phyloP scores from a whole-genome alignment of 2,113 vertebrate genomes.

The Galeopterus variegatus region DNA sequence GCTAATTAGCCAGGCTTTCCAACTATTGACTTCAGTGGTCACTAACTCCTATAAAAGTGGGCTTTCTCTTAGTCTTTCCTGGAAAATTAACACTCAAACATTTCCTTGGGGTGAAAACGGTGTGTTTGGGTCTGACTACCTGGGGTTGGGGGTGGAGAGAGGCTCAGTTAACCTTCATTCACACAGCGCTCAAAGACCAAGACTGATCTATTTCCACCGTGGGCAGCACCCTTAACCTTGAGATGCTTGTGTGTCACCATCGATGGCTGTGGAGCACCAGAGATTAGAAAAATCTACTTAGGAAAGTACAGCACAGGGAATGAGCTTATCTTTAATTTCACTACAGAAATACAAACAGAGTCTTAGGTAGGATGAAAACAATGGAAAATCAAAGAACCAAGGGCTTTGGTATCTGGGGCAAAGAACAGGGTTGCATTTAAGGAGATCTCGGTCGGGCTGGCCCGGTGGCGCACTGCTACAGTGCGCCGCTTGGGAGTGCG shows the following conservation, averaged over 20 bases:
- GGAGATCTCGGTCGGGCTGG: too few species aligned
- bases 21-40: not conserved
- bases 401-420: not conserved
- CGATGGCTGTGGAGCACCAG: not conserved
- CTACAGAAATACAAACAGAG: not conserved
- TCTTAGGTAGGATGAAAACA: not conserved
- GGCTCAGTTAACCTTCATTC: not conserved
- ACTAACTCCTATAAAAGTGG: not conserved
- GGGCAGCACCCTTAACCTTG: rapidly evolving
- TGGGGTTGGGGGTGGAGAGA: not conserved
- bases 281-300: not conserved
- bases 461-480: too few species aligned
- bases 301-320: not conserved
- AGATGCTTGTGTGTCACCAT: not conserved
- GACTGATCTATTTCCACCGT: not conserved
- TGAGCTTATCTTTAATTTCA: not conserved
- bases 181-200: not conserved
- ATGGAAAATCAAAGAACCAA: not conserved
- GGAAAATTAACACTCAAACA: not conserved
- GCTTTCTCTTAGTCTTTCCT: not conserved
- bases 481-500: too few species aligned
- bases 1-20: not conserved
- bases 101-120: not conserved
- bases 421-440: not conserved
- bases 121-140: not conserved